Base-by-base conservation (phyloP, 2,797 vertebrate species). In the Okamejei kenojei region DNA sequence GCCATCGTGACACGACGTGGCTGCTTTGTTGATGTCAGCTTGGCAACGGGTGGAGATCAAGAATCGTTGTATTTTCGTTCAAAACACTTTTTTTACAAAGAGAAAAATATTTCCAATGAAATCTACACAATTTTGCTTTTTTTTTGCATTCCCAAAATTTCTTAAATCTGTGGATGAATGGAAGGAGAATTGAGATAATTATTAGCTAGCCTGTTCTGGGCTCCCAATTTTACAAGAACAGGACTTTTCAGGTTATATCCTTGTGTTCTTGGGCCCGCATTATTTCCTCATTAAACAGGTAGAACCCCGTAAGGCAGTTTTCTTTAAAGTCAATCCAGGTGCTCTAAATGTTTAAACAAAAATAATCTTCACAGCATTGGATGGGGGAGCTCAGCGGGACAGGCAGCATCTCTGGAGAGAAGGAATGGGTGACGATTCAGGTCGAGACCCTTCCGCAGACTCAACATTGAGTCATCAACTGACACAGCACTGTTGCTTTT, bases 141-240 rank as follows among this genome's bases (percentile, higher is more conserved):
- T 54, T 54, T 54, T 5, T 94, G 94, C 94, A 74, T 94, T 94
- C 90, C 97, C 97, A 97, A 96, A 96, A 96, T 96, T 95, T 97
- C 96, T 97, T 96, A 96, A 97, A 95, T 97, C 98, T 99, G 98
- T 99, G 98, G 98, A 99, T 99, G 97, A 98, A 98, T 97, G 96
- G 96, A 97, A 95, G 90, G 90, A 91, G 94, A 96, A 95, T 97
- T 95, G 94, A 95, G 93, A 93, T 95, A 94, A 54, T 35, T 54
- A 54, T 3, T 38, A 45, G 65, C 65, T 90, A 71, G 82, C 63
- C 82, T 26, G 26, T 61, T 63, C n/a, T 90, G 84, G 1, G 26
- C 29, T 90, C 81, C 45, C 45, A 54, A 45, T 54, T 21, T 74
- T 91, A 23, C 90, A 91, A 74, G 63, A 45, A 45, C 21, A 45